phyloP scores from a whole-genome alignment of 2,888 invertebrate genomes.

The Rhaphigaster nebulosa region DNA sequence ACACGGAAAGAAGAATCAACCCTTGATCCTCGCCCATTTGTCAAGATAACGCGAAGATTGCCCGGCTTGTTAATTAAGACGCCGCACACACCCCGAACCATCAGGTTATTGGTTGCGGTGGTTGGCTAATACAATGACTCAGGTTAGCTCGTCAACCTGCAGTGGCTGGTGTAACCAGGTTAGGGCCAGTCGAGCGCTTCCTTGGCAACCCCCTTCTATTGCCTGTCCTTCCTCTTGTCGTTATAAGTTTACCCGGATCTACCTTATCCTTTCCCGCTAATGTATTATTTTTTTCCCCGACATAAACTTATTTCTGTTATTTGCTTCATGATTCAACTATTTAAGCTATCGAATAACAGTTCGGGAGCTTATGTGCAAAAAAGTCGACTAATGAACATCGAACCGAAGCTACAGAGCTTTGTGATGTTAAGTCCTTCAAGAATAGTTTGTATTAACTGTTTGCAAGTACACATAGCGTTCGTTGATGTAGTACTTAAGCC shows the following conservation, averaged over 20 bases:
- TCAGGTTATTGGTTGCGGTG: background rate
- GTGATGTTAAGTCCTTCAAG: no score
- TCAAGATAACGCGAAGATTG: background rate
- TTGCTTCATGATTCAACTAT: background rate
- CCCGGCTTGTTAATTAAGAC: background rate
- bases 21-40: background rate
- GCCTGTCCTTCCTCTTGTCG: background rate
- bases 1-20: no score
- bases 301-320: background rate
- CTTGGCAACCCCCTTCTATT: constrained; percentile 29
- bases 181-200: background rate
- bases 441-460: no score
- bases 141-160: constrained; percentile 43
- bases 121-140: constrained; percentile 31
- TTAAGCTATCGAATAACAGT: background rate
- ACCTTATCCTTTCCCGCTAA: background rate
- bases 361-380: no score
- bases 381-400: no score
- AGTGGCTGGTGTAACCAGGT: background rate
- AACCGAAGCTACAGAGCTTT: no score
- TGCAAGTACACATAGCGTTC: no score
- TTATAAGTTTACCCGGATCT: background rate
- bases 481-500: no score
- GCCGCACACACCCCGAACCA: background rate
- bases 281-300: background rate